These are phyloP conservation scores for Emydocephalus ijimae DNA, from an alignment of 2,113 vertebrate genomes.

Conservation along the genomic window DNA sequence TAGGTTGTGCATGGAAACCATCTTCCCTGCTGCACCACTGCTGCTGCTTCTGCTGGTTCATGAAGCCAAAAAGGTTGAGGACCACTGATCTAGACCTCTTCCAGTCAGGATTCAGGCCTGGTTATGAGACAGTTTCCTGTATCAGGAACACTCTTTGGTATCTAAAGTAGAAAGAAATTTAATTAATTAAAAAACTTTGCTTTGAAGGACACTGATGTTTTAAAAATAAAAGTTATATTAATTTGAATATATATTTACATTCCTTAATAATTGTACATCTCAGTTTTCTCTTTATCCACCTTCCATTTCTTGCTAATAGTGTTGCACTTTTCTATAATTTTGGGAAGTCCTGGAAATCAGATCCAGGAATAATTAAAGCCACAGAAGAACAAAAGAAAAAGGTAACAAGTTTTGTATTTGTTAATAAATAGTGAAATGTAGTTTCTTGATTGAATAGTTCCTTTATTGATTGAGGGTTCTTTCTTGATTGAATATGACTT, in stretches of 20 bases:
- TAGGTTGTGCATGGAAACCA: neutral
- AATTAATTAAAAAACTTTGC: neutral
- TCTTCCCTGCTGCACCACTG: neutral
- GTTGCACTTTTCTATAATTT: slow-evolving; percentile 98
- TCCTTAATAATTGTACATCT: slow-evolving; percentile 95
- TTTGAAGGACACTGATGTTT: neutral
- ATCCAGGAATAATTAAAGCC: slow-evolving; percentile 98
- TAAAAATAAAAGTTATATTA: neutral
- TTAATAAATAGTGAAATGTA: neutral
- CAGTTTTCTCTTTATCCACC: slow-evolving; percentile 88
- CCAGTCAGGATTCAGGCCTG: neutral
- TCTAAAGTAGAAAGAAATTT: neutral
- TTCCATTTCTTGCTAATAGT: slow-evolving; percentile 95
- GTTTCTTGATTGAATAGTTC: neutral
- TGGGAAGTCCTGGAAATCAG: slow-evolving; percentile 98
- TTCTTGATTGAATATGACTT: neutral
- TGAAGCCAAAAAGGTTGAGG: neutral
- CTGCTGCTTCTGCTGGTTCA: neutral
- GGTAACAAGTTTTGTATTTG: slow-evolving; percentile 60
- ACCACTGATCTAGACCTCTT: neutral
- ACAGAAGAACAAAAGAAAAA: slow-evolving; percentile 99
- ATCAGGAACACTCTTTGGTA: neutral
- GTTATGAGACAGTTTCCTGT: neutral
- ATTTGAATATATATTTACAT: slow-evolving; percentile 39
- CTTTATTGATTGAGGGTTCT: neutral